phyloP scores from a whole-genome alignment of 2,797 vertebrate genomes.

The Picus viridis region DNA sequence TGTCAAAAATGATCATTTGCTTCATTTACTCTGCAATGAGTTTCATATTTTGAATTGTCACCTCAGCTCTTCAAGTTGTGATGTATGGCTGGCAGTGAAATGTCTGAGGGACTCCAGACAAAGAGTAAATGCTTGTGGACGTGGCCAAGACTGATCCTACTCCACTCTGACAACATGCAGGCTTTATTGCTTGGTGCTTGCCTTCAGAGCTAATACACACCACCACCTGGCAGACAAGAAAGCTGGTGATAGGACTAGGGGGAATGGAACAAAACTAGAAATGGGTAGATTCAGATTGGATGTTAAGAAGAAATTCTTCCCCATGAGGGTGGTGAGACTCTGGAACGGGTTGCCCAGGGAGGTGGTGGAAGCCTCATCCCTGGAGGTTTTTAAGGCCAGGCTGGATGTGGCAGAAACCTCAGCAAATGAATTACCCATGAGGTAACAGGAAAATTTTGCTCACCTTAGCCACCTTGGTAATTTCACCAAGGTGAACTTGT shows the following conservation, averaged over 20 bases:
- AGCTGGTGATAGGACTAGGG: no score
- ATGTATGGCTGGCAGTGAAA: constrained; percentile 60
- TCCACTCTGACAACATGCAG: neutral
- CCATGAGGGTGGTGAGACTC: no score
- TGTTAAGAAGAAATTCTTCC: no score
- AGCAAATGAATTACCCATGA: neutral
- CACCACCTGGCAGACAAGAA: constrained; percentile 1
- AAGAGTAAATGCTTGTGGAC: constrained; percentile 42
- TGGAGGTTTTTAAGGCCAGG: no score
- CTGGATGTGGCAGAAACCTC: neutral
- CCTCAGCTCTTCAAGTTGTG: constrained; percentile 51
- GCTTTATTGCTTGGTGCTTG: constrained; percentile 23
- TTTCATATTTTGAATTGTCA: constrained; percentile 59
- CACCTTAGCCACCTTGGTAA: accelerated
- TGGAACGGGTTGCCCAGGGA: no score
- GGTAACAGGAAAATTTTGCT: neutral
- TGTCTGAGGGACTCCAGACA: constrained; percentile 47
- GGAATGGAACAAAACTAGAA: no score
- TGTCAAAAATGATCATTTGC: constrained; percentile 71
- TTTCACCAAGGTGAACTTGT: neutral
- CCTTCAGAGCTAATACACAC: constrained; percentile 6
- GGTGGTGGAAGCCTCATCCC: no score
- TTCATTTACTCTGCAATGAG: constrained; percentile 68
- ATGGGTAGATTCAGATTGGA: no score
- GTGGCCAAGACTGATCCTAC: constrained; percentile 10